Evolutionary conservation across 2,797 vertebrate genomes (phyloP).

Genomic region (Microctenopoma stevenorrisi): DNA sequence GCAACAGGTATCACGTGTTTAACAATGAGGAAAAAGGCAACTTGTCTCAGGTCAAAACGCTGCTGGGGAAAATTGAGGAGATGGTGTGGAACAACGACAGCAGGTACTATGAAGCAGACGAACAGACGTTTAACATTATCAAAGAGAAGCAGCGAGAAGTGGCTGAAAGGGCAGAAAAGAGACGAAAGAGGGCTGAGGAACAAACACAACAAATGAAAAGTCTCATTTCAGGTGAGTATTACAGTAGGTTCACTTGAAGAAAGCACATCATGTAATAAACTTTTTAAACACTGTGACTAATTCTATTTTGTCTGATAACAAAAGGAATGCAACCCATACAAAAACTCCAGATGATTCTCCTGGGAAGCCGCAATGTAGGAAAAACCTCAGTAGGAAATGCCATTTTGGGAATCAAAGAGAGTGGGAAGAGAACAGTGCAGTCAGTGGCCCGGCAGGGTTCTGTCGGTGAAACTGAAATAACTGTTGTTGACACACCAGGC

Average conservation of each 20-base stretch:
- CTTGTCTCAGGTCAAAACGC: conserved; percentile 47
- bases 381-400: conserved; percentile 59
- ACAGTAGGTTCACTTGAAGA: background rate
- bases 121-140: conserved; percentile 28
- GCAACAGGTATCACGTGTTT: conserved; percentile 61
- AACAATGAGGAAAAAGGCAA: conserved; percentile 53
- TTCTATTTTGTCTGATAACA: conserved; percentile 32
- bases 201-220: conserved; percentile 27
- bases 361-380: conserved; percentile 57
- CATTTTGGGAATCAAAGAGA: conserved; percentile 47
- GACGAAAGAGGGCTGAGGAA: conserved; percentile 17
- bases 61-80: conserved; percentile 66
- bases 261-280: too few species aligned
- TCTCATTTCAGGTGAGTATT: conserved; percentile 36
- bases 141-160: conserved; percentile 33
- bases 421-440: conserved; percentile 14
- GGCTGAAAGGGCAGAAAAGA: conserved; percentile 29
- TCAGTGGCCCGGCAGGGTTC: conserved; percentile 15
- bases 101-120: conserved; percentile 34
- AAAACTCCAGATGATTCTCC: conserved; percentile 53
- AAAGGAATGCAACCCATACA: conserved; percentile 7
- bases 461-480: conserved; percentile 49
- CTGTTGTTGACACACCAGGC: conserved; percentile 63
- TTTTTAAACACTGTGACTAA: background rate
- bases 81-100: conserved; percentile 38